These are phyloP conservation scores for Bembecia ichneumoniformis DNA, from an alignment of 2,888 invertebrate genomes.

Conservation along the genomic window DNA sequence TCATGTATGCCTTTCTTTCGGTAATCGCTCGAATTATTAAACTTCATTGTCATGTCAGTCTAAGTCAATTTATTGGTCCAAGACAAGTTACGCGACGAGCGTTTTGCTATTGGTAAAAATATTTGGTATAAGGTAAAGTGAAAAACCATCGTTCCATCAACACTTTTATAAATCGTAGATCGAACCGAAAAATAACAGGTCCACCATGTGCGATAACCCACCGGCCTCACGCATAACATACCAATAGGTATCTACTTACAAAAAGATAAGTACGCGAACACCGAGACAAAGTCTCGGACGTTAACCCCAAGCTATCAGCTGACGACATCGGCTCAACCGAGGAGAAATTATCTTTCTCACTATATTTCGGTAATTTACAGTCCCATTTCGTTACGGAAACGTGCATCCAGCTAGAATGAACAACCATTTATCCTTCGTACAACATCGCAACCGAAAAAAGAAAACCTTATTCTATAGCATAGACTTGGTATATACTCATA, in stretches of 20 bases:
- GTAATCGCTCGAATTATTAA: too few relatives aligned
- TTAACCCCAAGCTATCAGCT: slow-evolving; percentile 62
- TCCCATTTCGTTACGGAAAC: slow-evolving; percentile 8
- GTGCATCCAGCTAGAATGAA: neutral
- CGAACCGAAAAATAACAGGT: slow-evolving; percentile 27
- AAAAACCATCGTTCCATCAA: neutral
- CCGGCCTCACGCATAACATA: slow-evolving; percentile 31
- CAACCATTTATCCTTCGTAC: slow-evolving; percentile 2
- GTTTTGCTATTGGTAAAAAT: too few relatives aligned
- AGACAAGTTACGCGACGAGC: too few relatives aligned
- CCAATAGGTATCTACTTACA: slow-evolving; percentile 13
- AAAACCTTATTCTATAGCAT: too few relatives aligned
- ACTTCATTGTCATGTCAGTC: too few relatives aligned
- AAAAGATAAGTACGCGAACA: slow-evolving; percentile 49
- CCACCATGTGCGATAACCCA: slow-evolving; percentile 43
- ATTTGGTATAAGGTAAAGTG: too few relatives aligned
- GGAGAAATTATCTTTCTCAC: slow-evolving; percentile 57
- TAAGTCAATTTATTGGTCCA: too few relatives aligned
- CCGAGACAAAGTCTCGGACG: slow-evolving; percentile 64
- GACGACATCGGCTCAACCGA: slow-evolving; percentile 58
- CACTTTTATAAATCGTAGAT: slow-evolving; percentile 8
- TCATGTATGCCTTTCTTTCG: too few relatives aligned
- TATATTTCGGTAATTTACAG: slow-evolving; percentile 59
- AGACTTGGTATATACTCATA: too few relatives aligned
- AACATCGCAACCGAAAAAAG: neutral